Base-by-base conservation (phyloP, 2,888 invertebrate genomes). In the Limnephilus auricula region DNA sequence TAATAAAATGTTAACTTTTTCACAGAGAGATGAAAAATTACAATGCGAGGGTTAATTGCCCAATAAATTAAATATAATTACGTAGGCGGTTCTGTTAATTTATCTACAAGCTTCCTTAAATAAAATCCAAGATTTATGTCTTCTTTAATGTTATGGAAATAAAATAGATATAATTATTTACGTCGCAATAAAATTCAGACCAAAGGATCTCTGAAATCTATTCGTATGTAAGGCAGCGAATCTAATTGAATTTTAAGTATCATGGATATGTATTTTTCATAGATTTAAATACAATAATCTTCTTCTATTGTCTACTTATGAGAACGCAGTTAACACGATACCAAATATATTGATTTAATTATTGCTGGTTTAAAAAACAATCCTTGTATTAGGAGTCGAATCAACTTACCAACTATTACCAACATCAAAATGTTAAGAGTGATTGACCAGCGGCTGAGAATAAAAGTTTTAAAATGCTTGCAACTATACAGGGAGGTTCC, bases 231-330 rank as follows among this genome's bases (percentile, higher is more conserved):
- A 40, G 40, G 30, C 85, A 30, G 85, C 30, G 85, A 25, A 37
- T 40, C 85, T 85, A 85, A 85, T 85, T 85, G 45, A 13, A 30
- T n/a, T 85, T n/a, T 85, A 85, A n/a, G 80, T 31, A 31, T 82
- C 25, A 10, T 25, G 82, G 34, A 34, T 34, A 32, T 18, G 32
- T 82, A 32, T n/a, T 32, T 34, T 82, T 10, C 25, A 18, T 34
- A 25, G 34, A 34, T 82, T 82, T 82, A 32, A 25, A 15, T 37
- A 31, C 13, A 82, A 32, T 65, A 2, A 65, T 65, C 65, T 65
- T 0, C 65, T 18, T 13, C 6, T 18, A 15, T 65, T 25, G 5
- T 18, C 65, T 65, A 65, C 65, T 65, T 6, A 65, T 25, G 25
- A 65, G 5, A 5, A 25, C 6, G 5, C 25, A 6, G 65, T 18